A percentile compares a stretch with the other conserved stretches of the same genome.
Evolutionary conservation across 2,113 vertebrate genomes (phyloP).

Genomic region (Vulpes vulpes): DNA sequence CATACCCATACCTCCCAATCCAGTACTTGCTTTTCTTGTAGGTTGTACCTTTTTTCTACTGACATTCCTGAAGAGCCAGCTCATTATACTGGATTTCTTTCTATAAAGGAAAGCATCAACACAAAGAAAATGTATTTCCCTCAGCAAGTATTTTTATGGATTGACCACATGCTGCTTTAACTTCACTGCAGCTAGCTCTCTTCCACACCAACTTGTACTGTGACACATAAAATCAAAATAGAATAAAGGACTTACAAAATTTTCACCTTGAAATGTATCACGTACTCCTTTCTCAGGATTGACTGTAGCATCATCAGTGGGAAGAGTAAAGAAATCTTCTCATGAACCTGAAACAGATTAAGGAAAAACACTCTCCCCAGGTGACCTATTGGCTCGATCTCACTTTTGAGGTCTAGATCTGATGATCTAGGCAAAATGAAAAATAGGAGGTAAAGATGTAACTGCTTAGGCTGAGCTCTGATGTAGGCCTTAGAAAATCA

Average conservation of each 20-base stretch:
- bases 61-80: neutral
- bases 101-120: constrained; percentile 17
- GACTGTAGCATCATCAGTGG: neutral
- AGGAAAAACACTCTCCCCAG: neutral
- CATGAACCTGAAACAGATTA: neutral
- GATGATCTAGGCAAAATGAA: neutral
- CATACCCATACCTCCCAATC: neutral
- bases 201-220: neutral
- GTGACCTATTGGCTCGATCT: neutral
- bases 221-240: neutral
- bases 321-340: neutral
- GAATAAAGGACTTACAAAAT: neutral
- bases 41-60: neutral
- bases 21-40: neutral
- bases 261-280: neutral
- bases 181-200: neutral
- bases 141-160: neutral
- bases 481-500: neutral
- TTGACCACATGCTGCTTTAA: neutral
- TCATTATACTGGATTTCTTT: neutral
- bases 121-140: neutral
- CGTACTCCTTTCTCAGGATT: neutral
- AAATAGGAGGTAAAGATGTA: neutral
- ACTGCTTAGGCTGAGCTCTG: neutral
- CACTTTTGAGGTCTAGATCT: neutral